Conservation (phyloP, 2,113 vertebrate species). For the Aleadryas rufinucha region DNA sequence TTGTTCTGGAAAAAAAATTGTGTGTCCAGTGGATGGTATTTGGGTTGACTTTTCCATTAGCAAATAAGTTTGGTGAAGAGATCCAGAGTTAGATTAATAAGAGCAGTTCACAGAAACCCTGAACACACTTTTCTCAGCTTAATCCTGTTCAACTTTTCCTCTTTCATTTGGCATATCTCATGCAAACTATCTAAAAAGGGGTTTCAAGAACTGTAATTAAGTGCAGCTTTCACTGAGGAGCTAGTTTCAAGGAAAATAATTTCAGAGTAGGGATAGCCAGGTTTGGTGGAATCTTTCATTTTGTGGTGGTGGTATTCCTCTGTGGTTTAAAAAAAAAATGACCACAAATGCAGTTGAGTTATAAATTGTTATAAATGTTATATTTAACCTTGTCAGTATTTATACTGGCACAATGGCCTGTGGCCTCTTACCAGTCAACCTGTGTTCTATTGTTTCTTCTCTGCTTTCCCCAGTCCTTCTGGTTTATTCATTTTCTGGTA, state of each 20-base stretch:
- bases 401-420: background rate
- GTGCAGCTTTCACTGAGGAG: background rate
- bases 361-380: background rate
- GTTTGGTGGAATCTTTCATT: background rate
- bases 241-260: background rate
- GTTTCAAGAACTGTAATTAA: background rate
- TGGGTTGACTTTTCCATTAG: background rate
- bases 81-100: background rate
- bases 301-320: background rate
- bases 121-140: background rate
- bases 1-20: background rate
- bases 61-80: background rate
- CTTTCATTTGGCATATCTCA: background rate
- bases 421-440: background rate
- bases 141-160: background rate
- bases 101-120: background rate
- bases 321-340: background rate
- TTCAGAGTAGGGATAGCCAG: background rate
- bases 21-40: background rate
- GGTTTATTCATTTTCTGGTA: background rate
- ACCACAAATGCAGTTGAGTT: fast-evolving
- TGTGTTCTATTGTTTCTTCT: background rate
- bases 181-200: background rate
- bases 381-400: background rate
- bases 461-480: background rate